Evolutionary conservation across 1,140 invertebrate species (phyloP), one percentile per base, ranked within the genome.

Genomic region (Uloborus diversus): DNA sequence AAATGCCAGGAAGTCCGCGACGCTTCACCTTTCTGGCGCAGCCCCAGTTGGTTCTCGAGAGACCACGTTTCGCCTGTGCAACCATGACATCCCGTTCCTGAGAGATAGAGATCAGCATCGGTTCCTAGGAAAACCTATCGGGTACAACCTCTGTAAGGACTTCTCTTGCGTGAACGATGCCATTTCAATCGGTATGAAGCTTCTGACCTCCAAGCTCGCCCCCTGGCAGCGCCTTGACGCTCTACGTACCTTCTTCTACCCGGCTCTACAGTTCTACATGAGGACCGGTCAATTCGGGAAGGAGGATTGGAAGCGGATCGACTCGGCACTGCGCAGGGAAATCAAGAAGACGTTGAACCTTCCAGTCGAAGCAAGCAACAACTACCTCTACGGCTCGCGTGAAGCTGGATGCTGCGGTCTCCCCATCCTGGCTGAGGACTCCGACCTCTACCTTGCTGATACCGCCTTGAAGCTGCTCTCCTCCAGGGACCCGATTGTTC

Each of bases 1-100:
- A 4, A n/a, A 0, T n/a, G 25, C 37, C 0, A 14, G 0, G 0
- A 47, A 47, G 2, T 66, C 9, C 0, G 37, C 7, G 0, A 0
- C 37, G 2, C 5, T 47, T 0, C 64, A 42, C 37, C 0, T 42
- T 0, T 66, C 25, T 30, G 35, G 64, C 1, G 3, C 9, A 0
- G 5, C 33, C 14, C 33, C 64, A 0, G 64, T 47, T 0, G 33
- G 64, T 0, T 3, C 32, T 0, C 0, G 33, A 0, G 11, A 23
- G 0, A 23, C 61, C 0, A 4, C 0, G 0, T 64, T 64, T 20
- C 9, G 0, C 0, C 0, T 64, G 0, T 4, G 20, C 11, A 1
- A 7, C 0, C 3, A 0, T 1, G 0, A 0, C 4, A 35, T 64
- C 0, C 5, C 32, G 9, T 0, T 7, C 0, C 17, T 64, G 0